Conservation (phyloP, 1,140 invertebrate genomes). For the Patella vulgata region DNA sequence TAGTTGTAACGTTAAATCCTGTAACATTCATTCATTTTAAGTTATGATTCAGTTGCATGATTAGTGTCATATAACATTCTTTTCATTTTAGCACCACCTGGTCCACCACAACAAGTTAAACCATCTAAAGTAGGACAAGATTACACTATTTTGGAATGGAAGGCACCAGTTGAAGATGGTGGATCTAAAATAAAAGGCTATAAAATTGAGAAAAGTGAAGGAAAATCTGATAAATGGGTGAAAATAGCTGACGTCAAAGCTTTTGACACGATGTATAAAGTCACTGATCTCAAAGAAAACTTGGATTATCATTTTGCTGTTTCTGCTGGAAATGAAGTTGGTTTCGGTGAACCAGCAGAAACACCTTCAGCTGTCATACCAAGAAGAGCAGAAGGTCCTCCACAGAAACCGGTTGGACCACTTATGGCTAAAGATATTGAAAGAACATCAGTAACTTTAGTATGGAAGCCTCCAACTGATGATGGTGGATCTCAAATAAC, state of each 20-base stretch:
- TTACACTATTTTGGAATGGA: conserved; percentile 94
- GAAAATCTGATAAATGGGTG: conserved; percentile 40
- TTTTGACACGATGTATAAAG: conserved; percentile 85
- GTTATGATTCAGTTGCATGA: too few relatives aligned
- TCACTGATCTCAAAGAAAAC: conserved; percentile 81
- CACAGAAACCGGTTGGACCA: conserved; percentile 90
- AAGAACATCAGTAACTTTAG: conserved; percentile 77
- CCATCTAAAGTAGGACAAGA: conserved; percentile 92
- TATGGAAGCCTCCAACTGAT: conserved; percentile 90
- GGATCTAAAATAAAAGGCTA: conserved; percentile 81
- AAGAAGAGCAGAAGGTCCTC: conserved; percentile 80
- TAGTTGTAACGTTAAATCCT: too few relatives aligned
- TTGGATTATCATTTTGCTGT: conserved; percentile 92
- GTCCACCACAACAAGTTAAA: conserved; percentile 90
- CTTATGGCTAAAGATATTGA: conserved; percentile 72
- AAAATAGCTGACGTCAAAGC: conserved; percentile 74
- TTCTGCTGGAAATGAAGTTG: conserved; percentile 92
- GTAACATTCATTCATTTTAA: too few relatives aligned
- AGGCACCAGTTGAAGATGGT: conserved; percentile 88
- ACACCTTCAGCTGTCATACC: conserved; percentile 45
- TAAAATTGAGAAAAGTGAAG: conserved; percentile 60
- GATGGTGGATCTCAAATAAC: conserved; percentile 82
- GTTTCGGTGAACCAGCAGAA: conserved; percentile 83
- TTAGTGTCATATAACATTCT: too few relatives aligned
- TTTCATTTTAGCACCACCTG: conserved; percentile 80